Evolutionary conservation across 2,888 invertebrate genomes (phyloP).

Genomic region (Miltochrista miniata): DNA sequence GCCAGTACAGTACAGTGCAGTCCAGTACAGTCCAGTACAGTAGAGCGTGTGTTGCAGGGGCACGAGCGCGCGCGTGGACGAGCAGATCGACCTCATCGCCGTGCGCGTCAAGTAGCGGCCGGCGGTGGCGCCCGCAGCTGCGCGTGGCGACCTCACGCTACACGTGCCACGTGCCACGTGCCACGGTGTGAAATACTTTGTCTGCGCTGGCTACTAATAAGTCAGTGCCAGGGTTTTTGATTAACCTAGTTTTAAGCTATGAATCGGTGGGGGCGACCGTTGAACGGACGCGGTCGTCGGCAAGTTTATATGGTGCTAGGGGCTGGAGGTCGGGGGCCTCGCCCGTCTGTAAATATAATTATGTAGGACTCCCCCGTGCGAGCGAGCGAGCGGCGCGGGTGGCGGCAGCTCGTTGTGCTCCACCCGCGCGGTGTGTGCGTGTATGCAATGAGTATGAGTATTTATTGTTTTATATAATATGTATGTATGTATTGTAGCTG

Average conservation of each 20-base stretch:
- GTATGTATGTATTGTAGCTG: constrained; percentile 23
- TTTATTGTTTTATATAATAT: neutral
- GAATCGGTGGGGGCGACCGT: too few species aligned
- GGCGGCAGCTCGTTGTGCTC: too few species aligned
- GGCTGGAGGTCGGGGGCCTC: neutral
- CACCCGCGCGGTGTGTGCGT: constrained; percentile 47
- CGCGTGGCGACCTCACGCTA: too few species aligned
- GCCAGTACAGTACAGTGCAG: too few species aligned
- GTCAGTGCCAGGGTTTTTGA: too few species aligned
- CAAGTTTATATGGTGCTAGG: neutral
- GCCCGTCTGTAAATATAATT: constrained; percentile 75
- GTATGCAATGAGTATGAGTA: constrained; percentile 58
- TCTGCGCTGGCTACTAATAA: neutral
- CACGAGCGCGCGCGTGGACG: constrained; percentile 90
- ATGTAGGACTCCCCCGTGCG: constrained; percentile 28
- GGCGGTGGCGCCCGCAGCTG: neutral
- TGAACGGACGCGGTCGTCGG: neutral
- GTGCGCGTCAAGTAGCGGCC: constrained; percentile 76
- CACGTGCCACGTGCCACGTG: too few species aligned
- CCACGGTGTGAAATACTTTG: neutral
- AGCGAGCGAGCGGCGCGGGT: too few species aligned
- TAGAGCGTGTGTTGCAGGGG: constrained; percentile 82
- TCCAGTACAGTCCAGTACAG: too few species aligned
- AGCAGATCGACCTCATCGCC: constrained; percentile 90
- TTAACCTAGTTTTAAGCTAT: neutral